Evolutionary conservation across 2,888 invertebrate species (phyloP), one percentile per base, ranked within the genome.

Genomic region (Loripinus fragilis): DNA sequence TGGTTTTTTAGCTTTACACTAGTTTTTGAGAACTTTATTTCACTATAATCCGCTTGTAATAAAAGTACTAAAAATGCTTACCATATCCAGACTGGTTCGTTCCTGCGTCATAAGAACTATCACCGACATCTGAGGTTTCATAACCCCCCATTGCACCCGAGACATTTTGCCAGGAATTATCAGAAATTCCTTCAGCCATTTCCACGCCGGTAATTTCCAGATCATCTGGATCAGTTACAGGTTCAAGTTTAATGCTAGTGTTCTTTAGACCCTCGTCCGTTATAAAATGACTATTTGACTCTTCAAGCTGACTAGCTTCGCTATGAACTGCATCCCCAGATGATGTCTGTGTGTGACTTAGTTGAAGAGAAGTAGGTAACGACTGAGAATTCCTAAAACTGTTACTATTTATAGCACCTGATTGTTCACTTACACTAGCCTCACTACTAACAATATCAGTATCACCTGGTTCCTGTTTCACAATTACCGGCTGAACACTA

Each of bases 271-370:
- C 5, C 12, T 5, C 25, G 7, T 55, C 30, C 23, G 12, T 28
- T 7, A 5, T 28, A 10, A 28, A 8, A 28, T 55, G 5, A 25
- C 5, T 28, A 25, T 25, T 28, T 28, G 12, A 8, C 10, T 50
- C 50, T 28, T 28, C 55, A 28, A 25, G 28, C 30, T 55, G 55
- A 55, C 55, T 28, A 55, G 55, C 5, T 5, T 20, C 48, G n/a
- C 48, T n/a, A 20, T 48, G n/a, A 15, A 5, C 48, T 20, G 48
- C 48, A 25, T 25, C 28, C 8, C 28, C 55, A 7, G 20, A 55
- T n/a, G n/a, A n/a, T 17, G 55, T 55, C 28, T 55, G 55, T 28
- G 55, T 55, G 28, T 55, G 55, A 55, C 55, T 55, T 28, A 55
- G 55, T 7, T 55, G 55, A 17, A 55, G 55, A 8, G 55, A 55